A percentile compares a stretch with the other conserved stretches of the same genome.
Evolutionary conservation across 2,113 vertebrate species (phyloP).

Genomic region (Amazona vittata): DNA sequence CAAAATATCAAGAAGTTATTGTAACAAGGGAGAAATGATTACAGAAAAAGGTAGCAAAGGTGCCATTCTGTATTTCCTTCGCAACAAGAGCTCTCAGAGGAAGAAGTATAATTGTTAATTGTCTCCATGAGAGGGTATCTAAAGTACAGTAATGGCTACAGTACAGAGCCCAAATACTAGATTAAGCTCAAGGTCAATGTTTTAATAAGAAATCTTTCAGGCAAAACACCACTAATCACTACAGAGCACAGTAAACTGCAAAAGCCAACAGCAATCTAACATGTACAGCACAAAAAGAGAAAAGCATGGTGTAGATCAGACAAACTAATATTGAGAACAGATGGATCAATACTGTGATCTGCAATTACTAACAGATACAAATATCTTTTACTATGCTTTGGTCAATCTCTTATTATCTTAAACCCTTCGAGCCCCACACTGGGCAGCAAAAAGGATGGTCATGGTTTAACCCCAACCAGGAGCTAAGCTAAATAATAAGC

Average conservation of each 20-base stretch:
- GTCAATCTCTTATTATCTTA: neutral
- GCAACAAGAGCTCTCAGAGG: neutral
- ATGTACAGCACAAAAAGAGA: neutral
- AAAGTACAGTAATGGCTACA: neutral
- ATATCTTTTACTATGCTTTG: neutral
- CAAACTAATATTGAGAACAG: neutral
- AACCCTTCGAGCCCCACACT: accelerated
- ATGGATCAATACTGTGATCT: neutral
- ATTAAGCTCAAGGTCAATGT: neutral
- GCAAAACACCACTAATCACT: neutral
- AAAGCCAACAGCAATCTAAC: neutral
- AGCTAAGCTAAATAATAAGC: neutral
- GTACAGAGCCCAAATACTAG: neutral
- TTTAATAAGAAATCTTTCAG: neutral
- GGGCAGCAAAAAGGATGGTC: neutral
- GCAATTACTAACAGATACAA: neutral
- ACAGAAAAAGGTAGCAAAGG: neutral
- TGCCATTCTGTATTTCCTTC: neutral
- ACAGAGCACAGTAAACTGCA: neutral
- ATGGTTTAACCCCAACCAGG: neutral
- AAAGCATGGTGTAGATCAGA: accelerated
- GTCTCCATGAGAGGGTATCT: neutral
- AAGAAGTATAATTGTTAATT: neutral
- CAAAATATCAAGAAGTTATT: neutral
- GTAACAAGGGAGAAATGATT: neutral